Base-by-base conservation (phyloP, 2,113 vertebrate genomes). In the Albula goreensis region DNA sequence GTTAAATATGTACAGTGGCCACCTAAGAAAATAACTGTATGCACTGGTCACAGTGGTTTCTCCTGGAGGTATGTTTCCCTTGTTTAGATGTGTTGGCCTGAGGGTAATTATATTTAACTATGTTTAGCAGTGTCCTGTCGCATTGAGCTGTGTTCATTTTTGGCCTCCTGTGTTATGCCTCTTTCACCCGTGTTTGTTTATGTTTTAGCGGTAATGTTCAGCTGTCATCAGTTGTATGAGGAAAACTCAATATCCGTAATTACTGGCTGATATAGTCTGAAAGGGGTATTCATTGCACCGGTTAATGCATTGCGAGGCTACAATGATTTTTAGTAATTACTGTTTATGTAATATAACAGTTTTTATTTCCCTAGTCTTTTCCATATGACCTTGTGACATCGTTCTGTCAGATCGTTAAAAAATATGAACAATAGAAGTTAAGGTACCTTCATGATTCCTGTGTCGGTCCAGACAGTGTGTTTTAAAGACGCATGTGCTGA, bases 1-100 rank as follows among this genome's bases (percentile, higher is more conserved):
- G 70, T n/a, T 74, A 74, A 74, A 74, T 74, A 22, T 74, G 22
- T 74, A 74, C n/a, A 74, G 19, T 74, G 70, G 96, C 96, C 50
- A 25, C 70, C 70, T 25, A 25, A 74, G 22, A 22, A 19, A 66
- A 66, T 0, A 19, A 19, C 60, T 66, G 60, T 66, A 19, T 66
- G 17, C 60, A 15, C 17, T 66, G 60, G 17, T 15, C 17, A 66
- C 60, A 66, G 17, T 15, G 60, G 60, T 66, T 66, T 5, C 31
- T 41, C 0, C 31, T 41, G 31, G 31, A 13, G 12, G 11, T 66
- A 8, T 66, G 17, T 19, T 19, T 66, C 70, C 25, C 9, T 5
- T 74, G 70, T 74, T 74, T 31, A 74, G 22, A 10, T 74, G 70
- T 31, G 22, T 74, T 31, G 5, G 10, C 22, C 60, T 22, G 60